A percentile compares a stretch with the other conserved stretches of the same genome.
phyloP scores from a whole-genome alignment of 2,797 vertebrate species.

The Sebastes aleutianus region DNA sequence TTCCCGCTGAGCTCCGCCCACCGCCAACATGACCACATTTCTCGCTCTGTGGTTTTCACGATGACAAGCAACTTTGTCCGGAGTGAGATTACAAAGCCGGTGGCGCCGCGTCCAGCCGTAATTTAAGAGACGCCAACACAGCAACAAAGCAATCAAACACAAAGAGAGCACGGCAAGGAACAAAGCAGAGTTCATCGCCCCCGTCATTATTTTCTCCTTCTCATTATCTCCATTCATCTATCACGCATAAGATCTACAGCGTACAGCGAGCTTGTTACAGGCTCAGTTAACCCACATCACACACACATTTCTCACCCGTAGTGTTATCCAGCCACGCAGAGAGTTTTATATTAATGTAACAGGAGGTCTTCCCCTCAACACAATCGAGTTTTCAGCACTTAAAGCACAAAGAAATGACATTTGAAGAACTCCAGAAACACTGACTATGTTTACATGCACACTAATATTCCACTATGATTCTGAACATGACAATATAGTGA shows the following conservation, averaged over 20 bases:
- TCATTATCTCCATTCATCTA: slow-evolving; percentile 3
- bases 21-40: not conserved
- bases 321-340: not conserved
- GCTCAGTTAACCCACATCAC: not conserved
- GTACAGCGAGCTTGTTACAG: not conserved
- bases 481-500: no score
- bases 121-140: not conserved
- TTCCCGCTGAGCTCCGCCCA: not conserved
- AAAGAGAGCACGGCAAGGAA: not conserved
- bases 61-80: not conserved
- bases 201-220: not conserved
- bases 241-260: not conserved
- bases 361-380: not conserved
- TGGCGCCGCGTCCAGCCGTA: not conserved
- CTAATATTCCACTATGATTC: no score
- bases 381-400: not conserved
- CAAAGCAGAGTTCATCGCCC: not conserved
- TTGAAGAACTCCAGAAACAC: no score
- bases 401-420: not conserved
- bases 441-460: no score
- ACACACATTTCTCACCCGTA: not conserved
- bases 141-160: not conserved
- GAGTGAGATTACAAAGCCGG: slow-evolving; percentile 32
- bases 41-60: slow-evolving; percentile 1
- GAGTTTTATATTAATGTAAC: not conserved